These are phyloP conservation scores for Umimayanthus kanabou DNA, from an alignment of 92 coral and sea anemone species.

Conservation along the genomic window DNA sequence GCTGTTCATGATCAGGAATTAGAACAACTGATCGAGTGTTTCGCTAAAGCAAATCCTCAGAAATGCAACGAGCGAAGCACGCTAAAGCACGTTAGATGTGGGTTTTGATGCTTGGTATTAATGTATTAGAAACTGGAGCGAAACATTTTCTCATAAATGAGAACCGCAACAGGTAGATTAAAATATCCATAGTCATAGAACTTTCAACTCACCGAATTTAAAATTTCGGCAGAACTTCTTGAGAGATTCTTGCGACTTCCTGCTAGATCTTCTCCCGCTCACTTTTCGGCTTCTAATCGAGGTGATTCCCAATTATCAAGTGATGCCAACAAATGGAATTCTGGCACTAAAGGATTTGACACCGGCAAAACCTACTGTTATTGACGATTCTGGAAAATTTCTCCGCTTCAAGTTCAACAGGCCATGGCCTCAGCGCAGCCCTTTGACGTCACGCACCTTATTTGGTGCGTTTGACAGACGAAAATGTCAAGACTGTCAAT, in stretches of 20 bases:
- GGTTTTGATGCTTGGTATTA: not conserved
- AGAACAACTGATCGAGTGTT: not conserved
- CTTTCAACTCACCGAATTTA: constrained; percentile 63
- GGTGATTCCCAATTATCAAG: constrained; percentile 33
- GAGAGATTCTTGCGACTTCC: constrained; percentile 17
- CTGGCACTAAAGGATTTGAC: constrained; percentile 37
- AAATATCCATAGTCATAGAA: constrained; percentile 27
- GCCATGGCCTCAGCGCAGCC: constrained; percentile 73
- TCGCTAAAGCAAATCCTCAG: not conserved
- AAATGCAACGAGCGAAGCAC: not conserved
- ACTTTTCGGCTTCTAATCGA: constrained; percentile 29
- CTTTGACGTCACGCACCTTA: constrained; percentile 89
- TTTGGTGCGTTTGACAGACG: constrained; percentile 77
- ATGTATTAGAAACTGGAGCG: constrained; percentile 10
- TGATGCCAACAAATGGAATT: constrained; percentile 12
- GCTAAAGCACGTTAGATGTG: not conserved
- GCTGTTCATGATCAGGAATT: not conserved
- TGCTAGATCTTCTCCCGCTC: constrained; percentile 36
- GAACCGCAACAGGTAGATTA: constrained; percentile 55
- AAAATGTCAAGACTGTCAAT: constrained; percentile 57
- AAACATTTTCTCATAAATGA: constrained; percentile 43
- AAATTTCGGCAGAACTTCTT: constrained; percentile 41
- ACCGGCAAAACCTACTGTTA: constrained; percentile 29
- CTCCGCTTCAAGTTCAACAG: constrained; percentile 68
- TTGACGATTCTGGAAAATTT: constrained; percentile 60